These are phyloP conservation scores for Nymphalis urticae DNA, from an alignment of 2,888 invertebrate species.

Conservation along the genomic window DNA sequence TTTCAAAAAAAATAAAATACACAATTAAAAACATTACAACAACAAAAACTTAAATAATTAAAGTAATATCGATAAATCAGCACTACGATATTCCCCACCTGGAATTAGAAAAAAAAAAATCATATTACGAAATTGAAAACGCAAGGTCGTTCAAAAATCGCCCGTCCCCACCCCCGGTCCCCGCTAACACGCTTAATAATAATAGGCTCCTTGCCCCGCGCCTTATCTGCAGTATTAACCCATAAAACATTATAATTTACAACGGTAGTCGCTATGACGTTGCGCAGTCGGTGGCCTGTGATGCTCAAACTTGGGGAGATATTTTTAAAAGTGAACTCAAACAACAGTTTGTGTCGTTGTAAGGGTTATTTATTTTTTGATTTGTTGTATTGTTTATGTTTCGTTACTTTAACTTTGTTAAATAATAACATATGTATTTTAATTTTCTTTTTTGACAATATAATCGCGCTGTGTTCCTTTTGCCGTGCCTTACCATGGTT, in stretches of 20 bases:
- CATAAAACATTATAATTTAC: constrained; percentile 82
- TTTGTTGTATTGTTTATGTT: constrained; percentile 25
- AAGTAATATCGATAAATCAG: neutral
- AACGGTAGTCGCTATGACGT: constrained; percentile 72
- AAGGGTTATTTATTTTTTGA: constrained; percentile 24
- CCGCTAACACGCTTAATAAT: constrained; percentile 77
- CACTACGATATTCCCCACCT: neutral
- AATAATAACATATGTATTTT: neutral
- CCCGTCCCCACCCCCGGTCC: constrained; percentile 45
- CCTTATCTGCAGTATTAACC: constrained; percentile 81
- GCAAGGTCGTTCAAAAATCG: constrained; percentile 27
- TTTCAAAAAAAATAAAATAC: no score
- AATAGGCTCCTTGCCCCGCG: constrained; percentile 76
- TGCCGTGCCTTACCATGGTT: neutral
- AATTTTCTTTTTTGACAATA: neutral
- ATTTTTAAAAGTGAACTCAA: constrained; percentile 27
- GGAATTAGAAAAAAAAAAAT: neutral
- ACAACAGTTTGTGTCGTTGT: constrained; percentile 24
- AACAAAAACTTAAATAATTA: neutral
- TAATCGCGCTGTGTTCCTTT: neutral
- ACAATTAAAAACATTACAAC: neutral
- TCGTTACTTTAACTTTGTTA: neutral
- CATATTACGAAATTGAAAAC: constrained; percentile 10
- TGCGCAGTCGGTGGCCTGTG: constrained; percentile 51
- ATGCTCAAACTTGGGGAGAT: constrained; percentile 55